These are phyloP conservation scores for Benitochromis conjunctus DNA, from an alignment of 2,113 vertebrate genomes.

Conservation along the genomic window DNA sequence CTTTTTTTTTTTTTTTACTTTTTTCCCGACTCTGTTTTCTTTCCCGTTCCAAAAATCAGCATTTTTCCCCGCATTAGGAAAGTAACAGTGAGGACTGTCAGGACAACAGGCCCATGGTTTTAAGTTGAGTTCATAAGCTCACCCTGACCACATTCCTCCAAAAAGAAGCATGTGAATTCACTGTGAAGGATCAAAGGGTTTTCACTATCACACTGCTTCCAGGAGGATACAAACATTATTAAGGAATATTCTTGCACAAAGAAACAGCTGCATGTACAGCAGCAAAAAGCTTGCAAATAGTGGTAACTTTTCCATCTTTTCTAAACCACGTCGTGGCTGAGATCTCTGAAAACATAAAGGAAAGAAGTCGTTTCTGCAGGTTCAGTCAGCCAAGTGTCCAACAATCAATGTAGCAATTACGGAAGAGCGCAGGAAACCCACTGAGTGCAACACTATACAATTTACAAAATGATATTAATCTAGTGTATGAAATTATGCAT, in stretches of 20 bases:
- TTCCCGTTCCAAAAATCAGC: constrained; percentile 19
- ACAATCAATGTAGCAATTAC: constrained; percentile 8
- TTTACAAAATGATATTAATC: constrained; percentile 48
- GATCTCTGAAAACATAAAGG: not conserved
- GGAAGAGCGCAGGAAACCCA: not conserved
- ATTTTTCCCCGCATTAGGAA: not conserved
- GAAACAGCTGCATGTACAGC: not conserved
- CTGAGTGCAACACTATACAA: constrained; percentile 20
- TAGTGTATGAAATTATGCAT: constrained; percentile 37
- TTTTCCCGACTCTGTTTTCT: constrained; percentile 7
- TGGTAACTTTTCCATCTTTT: not conserved
- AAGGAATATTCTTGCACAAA: not conserved
- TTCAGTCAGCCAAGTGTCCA: not conserved
- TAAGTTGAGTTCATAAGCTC: not conserved
- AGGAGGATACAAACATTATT: not conserved
- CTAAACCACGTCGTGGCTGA: not conserved
- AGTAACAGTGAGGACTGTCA: not conserved
- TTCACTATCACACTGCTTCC: not conserved
- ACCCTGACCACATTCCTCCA: not conserved
- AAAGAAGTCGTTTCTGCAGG: not conserved
- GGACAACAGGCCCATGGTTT: not conserved
- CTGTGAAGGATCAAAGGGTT: not conserved
- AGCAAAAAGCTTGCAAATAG: not conserved
- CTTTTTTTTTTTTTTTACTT: constrained; percentile 7
- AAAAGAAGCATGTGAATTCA: not conserved